These are phyloP conservation scores for Eupithecia abbreviata DNA, from an alignment of 2,888 invertebrate species.

Conservation along the genomic window DNA sequence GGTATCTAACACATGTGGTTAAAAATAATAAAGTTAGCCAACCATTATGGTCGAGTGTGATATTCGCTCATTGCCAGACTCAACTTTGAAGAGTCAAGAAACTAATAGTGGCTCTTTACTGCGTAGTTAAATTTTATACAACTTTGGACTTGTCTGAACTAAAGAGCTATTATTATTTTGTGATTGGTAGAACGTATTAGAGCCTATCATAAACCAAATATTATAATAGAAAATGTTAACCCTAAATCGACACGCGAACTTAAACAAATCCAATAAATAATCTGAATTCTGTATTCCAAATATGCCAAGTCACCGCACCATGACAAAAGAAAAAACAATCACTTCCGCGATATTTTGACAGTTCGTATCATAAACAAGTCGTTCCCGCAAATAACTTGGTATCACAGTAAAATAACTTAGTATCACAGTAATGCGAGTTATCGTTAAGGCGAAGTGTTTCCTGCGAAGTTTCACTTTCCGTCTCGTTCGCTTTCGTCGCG, in stretches of 20 bases:
- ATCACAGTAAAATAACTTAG: constrained; percentile 24
- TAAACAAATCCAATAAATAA: background rate
- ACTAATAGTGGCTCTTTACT: too few relatives aligned
- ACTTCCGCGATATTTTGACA: constrained; percentile 8
- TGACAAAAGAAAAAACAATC: background rate
- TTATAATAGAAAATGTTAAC: background rate
- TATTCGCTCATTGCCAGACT: background rate
- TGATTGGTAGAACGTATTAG: background rate
- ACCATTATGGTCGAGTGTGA: background rate
- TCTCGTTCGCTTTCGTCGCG: constrained; percentile 41
- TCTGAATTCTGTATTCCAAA: background rate
- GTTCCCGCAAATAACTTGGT: constrained; percentile 25
- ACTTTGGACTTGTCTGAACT: background rate
- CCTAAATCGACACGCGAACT: background rate
- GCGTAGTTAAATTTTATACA: background rate
- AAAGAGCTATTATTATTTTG: background rate
- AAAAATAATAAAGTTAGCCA: background rate
- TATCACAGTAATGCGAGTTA: constrained; percentile 30
- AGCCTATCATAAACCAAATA: background rate
- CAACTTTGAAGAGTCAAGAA: too few relatives aligned
- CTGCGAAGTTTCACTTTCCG: constrained; percentile 48
- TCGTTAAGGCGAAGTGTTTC: constrained; percentile 41
- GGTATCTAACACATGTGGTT: background rate
- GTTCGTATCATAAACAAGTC: constrained; percentile 3
- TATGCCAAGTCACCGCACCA: background rate